Evolutionary conservation across 2,797 vertebrate genomes (phyloP).

Genomic region (Rousettus madagascariensis): DNA sequence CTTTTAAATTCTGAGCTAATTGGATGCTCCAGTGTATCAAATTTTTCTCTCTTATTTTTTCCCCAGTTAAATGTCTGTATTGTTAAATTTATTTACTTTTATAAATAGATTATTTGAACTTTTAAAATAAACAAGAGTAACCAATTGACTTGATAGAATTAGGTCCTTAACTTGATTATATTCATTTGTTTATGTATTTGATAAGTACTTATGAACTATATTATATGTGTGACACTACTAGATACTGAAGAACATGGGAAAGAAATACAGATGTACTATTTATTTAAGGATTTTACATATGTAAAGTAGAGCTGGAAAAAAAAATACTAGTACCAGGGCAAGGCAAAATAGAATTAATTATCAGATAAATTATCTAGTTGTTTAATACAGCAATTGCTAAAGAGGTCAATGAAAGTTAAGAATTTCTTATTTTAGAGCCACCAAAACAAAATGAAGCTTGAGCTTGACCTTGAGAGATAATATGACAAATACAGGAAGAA

Average conservation of each 20-base stretch:
- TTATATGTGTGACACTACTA: background rate
- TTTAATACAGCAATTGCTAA: background rate
- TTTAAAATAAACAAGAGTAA: background rate
- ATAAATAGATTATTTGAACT: background rate
- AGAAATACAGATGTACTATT: background rate
- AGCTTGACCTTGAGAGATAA: background rate
- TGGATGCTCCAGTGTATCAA: background rate
- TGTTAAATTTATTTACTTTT: background rate
- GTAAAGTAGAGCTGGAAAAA: background rate
- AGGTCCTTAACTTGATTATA: background rate
- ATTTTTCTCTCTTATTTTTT: background rate
- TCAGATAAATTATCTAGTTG: background rate
- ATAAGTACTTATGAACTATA: background rate
- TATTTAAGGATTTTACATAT: background rate
- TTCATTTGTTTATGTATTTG: background rate
- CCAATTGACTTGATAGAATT: background rate
- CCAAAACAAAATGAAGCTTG: background rate
- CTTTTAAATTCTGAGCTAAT: slow-evolving; percentile 64
- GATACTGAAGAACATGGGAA: background rate
- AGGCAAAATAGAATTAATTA: background rate
- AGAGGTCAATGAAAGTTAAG: background rate
- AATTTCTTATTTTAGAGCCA: background rate
- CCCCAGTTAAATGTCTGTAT: background rate
- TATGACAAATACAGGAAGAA: background rate
- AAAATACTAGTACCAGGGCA: background rate